Conservation (phyloP, 2,797 vertebrate species). For the Erithacus rubecula region DNA sequence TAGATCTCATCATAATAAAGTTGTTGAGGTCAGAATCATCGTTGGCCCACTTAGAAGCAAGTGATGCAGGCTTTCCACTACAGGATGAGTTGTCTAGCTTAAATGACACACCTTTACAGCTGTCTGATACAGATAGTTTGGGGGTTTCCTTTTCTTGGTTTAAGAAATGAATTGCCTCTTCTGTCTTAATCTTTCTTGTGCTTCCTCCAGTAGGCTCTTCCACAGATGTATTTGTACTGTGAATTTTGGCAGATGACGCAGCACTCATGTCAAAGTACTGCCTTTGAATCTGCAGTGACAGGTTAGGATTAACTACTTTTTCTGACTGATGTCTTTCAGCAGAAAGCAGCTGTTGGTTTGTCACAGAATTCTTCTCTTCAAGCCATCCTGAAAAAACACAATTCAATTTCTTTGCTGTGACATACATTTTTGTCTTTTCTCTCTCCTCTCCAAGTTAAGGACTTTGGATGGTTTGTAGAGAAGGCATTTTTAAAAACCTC, state of each 20-base stretch:
- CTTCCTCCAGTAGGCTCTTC: conserved; percentile 2
- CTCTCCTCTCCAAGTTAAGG: neutral
- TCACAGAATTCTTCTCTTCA: conserved; percentile 18
- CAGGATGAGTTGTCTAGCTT: neutral
- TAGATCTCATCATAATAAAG: conserved; percentile 86
- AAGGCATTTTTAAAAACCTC: neutral
- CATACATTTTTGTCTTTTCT: neutral
- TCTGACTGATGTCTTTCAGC: neutral
- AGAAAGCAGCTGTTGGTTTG: conserved; percentile 1
- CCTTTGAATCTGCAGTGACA: neutral
- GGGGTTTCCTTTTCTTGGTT: neutral
- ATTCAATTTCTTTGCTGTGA: neutral
- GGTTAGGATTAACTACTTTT: neutral
- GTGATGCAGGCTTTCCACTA: neutral
- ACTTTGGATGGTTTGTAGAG: neutral
- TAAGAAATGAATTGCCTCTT: neutral
- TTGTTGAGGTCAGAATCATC: conserved; percentile 78
- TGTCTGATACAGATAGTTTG: neutral
- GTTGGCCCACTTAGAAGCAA: neutral
- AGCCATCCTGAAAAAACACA: conserved; percentile 63
- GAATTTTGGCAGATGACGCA: neutral
- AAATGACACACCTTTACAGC: neutral
- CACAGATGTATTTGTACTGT: neutral
- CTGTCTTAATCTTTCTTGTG: conserved; percentile 14
- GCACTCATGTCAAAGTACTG: neutral